These are phyloP conservation scores for Colistium nudipinnis DNA, from an alignment of 2,113 vertebrate species.

Conservation along the genomic window DNA sequence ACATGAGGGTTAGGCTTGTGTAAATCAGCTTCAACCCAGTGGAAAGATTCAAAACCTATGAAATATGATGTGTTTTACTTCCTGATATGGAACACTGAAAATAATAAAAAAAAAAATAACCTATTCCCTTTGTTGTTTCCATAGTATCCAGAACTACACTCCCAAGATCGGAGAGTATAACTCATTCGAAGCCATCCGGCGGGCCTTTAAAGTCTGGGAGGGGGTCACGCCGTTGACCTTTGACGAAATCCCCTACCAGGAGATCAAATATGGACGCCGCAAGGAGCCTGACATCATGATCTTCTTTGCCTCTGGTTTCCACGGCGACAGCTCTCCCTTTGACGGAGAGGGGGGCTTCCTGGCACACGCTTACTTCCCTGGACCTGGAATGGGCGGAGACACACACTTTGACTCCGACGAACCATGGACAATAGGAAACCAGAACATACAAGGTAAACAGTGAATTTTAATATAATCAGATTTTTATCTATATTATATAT, in stretches of 20 bases:
- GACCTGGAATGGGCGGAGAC: constrained; percentile 95
- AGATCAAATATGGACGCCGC: constrained; percentile 89
- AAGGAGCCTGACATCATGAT: constrained; percentile 97
- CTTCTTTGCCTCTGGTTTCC: constrained; percentile 96
- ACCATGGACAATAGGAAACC: constrained; percentile 94
- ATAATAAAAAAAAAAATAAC: neutral
- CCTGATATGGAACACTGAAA: neutral
- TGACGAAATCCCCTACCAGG: constrained; percentile 91
- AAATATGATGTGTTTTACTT: neutral
- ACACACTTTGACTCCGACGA: constrained; percentile 96
- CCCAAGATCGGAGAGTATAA: constrained; percentile 93
- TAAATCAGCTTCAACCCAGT: too few relatives aligned
- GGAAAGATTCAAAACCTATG: neutral
- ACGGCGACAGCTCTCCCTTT: constrained; percentile 97
- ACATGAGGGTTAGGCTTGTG: too few relatives aligned
- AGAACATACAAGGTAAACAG: constrained; percentile 88
- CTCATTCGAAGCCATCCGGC: constrained; percentile 88
- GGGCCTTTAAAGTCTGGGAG: constrained; percentile 92
- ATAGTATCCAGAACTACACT: constrained; percentile 96
- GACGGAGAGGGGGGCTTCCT: constrained; percentile 95
- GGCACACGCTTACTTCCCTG: constrained; percentile 96
- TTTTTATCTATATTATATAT: too few relatives aligned
- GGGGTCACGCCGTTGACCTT: constrained; percentile 90
- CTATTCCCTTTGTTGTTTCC: constrained; percentile 10
- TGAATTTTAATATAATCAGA: neutral